These are phyloP conservation scores for Drosophila burlai DNA, from an alignment of 1,140 invertebrate species.

Conservation along the genomic window DNA sequence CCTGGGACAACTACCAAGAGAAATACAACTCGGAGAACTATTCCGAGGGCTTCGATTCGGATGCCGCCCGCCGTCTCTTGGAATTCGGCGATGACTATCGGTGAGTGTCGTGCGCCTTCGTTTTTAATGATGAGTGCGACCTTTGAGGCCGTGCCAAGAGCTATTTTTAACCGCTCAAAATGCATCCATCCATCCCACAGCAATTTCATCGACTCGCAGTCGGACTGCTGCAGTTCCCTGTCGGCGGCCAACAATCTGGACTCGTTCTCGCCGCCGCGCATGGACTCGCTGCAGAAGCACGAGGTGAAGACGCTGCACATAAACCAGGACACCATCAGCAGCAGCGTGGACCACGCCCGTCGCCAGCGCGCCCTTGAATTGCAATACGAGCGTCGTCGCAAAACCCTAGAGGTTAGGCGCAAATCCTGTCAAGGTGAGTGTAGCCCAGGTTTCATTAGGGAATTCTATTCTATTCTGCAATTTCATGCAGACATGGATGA, in stretches of 20 bases:
- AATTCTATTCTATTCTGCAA: background rate
- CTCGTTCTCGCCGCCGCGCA: slow-evolving; percentile 86
- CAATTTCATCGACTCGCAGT: slow-evolving; percentile 93
- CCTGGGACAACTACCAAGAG: slow-evolving; percentile 95
- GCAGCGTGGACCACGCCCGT: slow-evolving; percentile 78
- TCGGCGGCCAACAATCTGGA: slow-evolving; percentile 88
- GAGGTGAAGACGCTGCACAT: slow-evolving; percentile 70
- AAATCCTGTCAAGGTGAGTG: slow-evolving; percentile 80
- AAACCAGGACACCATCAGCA: slow-evolving; percentile 79
- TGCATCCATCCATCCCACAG: slow-evolving; percentile 34
- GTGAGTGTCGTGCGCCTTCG: slow-evolving; percentile 81
- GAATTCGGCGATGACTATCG: slow-evolving; percentile 97
- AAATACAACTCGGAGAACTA: slow-evolving; percentile 96
- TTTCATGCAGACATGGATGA: slow-evolving; percentile 67
- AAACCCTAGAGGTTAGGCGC: slow-evolving; percentile 78
- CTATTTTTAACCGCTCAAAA: slow-evolving; percentile 61
- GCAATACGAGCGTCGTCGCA: slow-evolving; percentile 83
- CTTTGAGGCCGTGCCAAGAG: slow-evolving; percentile 29
- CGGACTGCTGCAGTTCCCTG: slow-evolving; percentile 92
- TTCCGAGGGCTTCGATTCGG: slow-evolving; percentile 95
- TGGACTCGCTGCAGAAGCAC: slow-evolving; percentile 82
- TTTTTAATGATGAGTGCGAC: slow-evolving; percentile 13
- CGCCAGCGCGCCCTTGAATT: slow-evolving; percentile 79
- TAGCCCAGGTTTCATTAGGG: too few species aligned
- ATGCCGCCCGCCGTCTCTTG: slow-evolving; percentile 91